Evolutionary conservation across 1,140 invertebrate species (phyloP), one percentile per base, ranked within the genome.

Genomic region (Paracyclopina nana): DNA sequence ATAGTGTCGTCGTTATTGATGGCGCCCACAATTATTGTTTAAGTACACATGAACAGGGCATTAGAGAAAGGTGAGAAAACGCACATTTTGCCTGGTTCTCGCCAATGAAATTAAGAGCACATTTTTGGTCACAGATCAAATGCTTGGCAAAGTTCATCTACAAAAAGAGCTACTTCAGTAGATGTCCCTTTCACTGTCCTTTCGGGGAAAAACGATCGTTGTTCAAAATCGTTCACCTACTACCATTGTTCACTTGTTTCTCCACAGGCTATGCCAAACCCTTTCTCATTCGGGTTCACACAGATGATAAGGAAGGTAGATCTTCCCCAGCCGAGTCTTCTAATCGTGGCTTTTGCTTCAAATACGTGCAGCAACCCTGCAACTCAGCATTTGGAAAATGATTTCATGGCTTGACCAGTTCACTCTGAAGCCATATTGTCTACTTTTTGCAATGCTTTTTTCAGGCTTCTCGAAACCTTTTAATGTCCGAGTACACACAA

Each of bases 231-330:
- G n/a, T n/a, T n/a, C n/a, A n/a, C 30, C 30, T 9, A 9, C 30
- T n/a, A 9, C 30, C 14, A 9, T n/a, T 31, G 14, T 31, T 52
- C 20, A 6, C 24, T 46, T 24, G 14, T 60, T 60, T 49, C 45
- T 56, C 65, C 68, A 55, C 63, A 82, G 79, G 78, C 61, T 79
- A 70, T 34, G 75, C 80, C 8, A 78, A 79, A 56, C 80, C 80
- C 0, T 83, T 83, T 54, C 67, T 79, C n/a, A 59, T 83, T 2
- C 70, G 72, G 54, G 81, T 78, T 55, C 81, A 83, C 54, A 77
- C 79, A 0, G 78, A 83, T 60, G 71, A 70, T 26, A 70, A 75
- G 0, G 81, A 84, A 62, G 72, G 6, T 2, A 24, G 20, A 9
- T 43, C 30, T n/a, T n/a, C 26, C 20, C 55, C 55, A 12, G 28